Base-by-base conservation (phyloP, 2,888 invertebrate genomes). In the Nesidiocoris tenuis region DNA sequence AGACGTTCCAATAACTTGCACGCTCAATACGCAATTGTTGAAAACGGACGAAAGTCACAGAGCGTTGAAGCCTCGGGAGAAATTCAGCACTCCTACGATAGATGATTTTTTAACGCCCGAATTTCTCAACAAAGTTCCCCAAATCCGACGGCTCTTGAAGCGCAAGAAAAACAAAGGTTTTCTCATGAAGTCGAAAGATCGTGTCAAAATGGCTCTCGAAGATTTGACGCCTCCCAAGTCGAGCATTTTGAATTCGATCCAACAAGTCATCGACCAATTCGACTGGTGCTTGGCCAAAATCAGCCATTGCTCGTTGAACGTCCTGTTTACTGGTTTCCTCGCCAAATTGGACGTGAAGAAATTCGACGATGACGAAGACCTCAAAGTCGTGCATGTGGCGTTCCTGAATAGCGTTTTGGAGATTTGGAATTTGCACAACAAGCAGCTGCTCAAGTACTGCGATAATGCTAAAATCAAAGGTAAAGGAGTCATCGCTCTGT, bases 71-170 rank as follows among this genome's bases (percentile, higher is more conserved):
- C 22, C 16, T 21, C 59, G 70, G 17, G 70, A 70, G 12, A 70
- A 70, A 70, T 70, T 57, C 18, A 70, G 24, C 12, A 61, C 25
- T 22, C 24, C 23, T 18, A 70, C 70, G 23, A 59, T 70, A 5
- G 70, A 70, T 2, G 70, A 70, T 70, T 70, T 70, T 21, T 25
- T 70, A 18, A 70, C 56, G n/a, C 70, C 57, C 1, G 70, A 70
- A 18, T 17, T 59, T 1, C 24, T 59, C 2, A 21, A 57, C 1
- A 70, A 59, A 17, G 18, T 59, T n/a, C 70, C 70, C 0, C 57
- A 70, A 70, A 22, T 70, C 23, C 18, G 61, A 9, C 57, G 23
- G 9, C 18, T 70, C 0, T 70, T 57, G 70, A 23, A 68, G 24
- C 56, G 57, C 23, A 70, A 59, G 70, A 59, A 59, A 16, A 70